A percentile compares a stretch with the other conserved stretches of the same genome.
Conservation (phyloP, 2,888 invertebrate species). For the Cryptocephalus moraei region DNA sequence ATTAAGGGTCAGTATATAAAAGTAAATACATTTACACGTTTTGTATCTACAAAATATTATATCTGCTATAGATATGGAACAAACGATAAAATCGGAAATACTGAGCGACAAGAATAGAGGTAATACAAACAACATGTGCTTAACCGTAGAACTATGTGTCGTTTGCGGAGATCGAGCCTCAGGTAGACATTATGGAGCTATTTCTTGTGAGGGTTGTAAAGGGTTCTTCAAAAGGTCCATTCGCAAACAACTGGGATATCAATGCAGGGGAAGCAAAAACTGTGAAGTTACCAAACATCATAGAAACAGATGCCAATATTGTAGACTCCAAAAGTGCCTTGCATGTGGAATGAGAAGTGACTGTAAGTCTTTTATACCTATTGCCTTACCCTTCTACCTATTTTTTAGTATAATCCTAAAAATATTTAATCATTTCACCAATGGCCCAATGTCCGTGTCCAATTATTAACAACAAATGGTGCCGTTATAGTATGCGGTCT, state of each 20-base stretch:
- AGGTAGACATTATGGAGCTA: constrained; percentile 89
- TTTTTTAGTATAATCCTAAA: too few relatives aligned
- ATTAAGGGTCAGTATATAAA: not conserved
- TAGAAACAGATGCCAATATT: constrained; percentile 96
- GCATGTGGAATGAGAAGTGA: constrained; percentile 98
- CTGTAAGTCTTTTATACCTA: constrained; percentile 59
- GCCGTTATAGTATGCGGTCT: too few relatives aligned
- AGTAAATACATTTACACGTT: not conserved
- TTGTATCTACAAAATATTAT: not conserved
- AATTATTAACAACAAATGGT: too few relatives aligned
- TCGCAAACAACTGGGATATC: constrained; percentile 92
- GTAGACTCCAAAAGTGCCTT: constrained; percentile 93
- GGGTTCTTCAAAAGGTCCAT: constrained; percentile 98
- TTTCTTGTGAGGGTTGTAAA: constrained; percentile 93
- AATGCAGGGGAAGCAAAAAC: constrained; percentile 90
- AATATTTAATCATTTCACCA: too few relatives aligned
- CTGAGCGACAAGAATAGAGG: constrained; percentile 32
- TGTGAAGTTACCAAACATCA: constrained; percentile 99
- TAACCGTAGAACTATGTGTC: constrained; percentile 78
- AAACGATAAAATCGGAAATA: constrained; percentile 33
- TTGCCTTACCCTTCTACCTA: too few relatives aligned
- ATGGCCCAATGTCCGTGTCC: too few relatives aligned
- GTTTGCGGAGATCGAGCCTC: constrained; percentile 95
- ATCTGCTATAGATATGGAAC: constrained; percentile 29
- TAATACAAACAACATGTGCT: constrained; percentile 39